A percentile compares a stretch with the other conserved stretches of the same genome.
These are phyloP conservation scores for Amphipyra tragopoginis DNA, from an alignment of 2,888 invertebrate species.

Conservation along the genomic window DNA sequence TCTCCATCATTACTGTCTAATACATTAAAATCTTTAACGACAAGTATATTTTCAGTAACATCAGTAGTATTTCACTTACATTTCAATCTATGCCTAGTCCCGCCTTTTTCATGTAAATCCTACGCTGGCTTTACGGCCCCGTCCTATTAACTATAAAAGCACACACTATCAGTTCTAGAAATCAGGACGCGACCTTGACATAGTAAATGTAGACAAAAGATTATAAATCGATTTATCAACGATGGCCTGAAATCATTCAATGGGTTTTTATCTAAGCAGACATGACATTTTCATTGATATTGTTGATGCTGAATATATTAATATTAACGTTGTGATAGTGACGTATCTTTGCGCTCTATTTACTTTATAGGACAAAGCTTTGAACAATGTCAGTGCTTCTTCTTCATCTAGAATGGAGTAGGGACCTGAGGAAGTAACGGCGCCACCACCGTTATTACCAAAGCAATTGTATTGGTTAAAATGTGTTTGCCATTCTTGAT, in stretches of 20 bases:
- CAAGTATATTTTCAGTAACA: conserved; percentile 1
- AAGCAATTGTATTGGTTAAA: too few relatives aligned
- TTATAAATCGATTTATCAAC: conserved; percentile 57
- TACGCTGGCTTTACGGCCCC: conserved; percentile 26
- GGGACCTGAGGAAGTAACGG: too few relatives aligned
- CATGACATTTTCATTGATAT: conserved; percentile 35
- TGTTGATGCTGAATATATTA: conserved; percentile 9
- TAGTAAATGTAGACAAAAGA: conserved; percentile 50
- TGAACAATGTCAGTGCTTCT: too few relatives aligned
- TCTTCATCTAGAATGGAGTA: too few relatives aligned
- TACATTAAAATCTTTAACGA: background rate
- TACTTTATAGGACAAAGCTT: background rate
- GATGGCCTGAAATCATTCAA: conserved; percentile 45
- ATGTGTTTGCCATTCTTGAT: too few relatives aligned
- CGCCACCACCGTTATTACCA: too few relatives aligned
- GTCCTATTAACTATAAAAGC: conserved; percentile 32
- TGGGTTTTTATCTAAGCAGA: conserved; percentile 32
- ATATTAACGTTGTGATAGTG: conserved; percentile 8
- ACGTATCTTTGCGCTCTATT: conserved; percentile 4
- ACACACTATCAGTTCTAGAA: conserved; percentile 42
- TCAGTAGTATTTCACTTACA: background rate
- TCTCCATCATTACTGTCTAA: background rate
- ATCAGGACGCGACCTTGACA: conserved; percentile 62
- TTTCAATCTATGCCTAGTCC: background rate
- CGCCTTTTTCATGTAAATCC: conserved; percentile 23